Conservation (phyloP, 2,113 vertebrate species). For the Mustela lutreola region DNA sequence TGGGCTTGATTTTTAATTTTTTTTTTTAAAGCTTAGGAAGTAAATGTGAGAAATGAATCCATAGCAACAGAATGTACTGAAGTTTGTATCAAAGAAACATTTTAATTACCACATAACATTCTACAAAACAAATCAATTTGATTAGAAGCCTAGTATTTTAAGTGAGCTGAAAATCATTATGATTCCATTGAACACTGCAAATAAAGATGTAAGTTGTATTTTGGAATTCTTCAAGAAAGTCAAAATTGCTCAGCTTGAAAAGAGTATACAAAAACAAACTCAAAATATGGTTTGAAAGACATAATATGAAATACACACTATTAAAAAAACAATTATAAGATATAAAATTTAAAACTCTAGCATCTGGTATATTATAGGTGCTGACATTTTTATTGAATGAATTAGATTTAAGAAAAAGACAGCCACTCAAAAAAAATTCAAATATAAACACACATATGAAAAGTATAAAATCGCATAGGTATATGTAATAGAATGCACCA, state of each 20-base stretch:
- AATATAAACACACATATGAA: not conserved
- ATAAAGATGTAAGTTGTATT: not conserved
- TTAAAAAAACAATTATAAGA: not conserved
- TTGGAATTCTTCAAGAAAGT: not conserved
- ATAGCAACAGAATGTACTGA: not conserved
- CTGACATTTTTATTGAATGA: not conserved
- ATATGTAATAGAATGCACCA: not conserved
- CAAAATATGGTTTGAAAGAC: conserved; percentile 6
- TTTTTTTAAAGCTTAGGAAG: not conserved
- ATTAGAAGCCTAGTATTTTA: conserved; percentile 48
- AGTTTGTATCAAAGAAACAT: conserved; percentile 2
- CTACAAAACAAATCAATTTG: conserved; percentile 37
- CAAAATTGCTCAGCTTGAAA: conserved; percentile 24
- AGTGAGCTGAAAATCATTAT: conserved; percentile 4
- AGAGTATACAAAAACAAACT: not conserved
- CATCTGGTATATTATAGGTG: not conserved
- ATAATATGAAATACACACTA: not conserved
- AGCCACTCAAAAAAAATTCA: not conserved
- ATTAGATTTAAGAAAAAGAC: conserved; percentile 22
- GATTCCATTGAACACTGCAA: not conserved
- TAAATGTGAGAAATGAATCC: conserved; percentile 44
- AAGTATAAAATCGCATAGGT: not conserved
- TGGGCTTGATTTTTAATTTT: not conserved
- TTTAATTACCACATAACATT: conserved; percentile 48
- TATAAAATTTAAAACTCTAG: not conserved